Conservation (phyloP, 1,140 invertebrate species). For the Scaptomyza pallida region DNA sequence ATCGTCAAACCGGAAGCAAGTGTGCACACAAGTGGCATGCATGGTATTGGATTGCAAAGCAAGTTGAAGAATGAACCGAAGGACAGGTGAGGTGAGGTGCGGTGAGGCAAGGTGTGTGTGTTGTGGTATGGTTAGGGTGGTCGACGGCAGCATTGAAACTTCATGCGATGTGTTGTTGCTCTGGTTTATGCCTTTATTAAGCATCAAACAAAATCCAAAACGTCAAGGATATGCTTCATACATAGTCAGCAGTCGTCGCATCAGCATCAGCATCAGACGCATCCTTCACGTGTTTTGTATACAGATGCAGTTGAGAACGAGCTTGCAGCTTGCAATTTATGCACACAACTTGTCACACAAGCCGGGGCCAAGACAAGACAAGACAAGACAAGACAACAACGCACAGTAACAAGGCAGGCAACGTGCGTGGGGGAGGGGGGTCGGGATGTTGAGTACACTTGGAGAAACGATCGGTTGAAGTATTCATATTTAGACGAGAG, state of each 20-base stretch:
- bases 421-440: too few relatives aligned
- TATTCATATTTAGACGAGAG: too few relatives aligned
- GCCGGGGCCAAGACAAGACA: slow-evolving; percentile 24
- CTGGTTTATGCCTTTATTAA: slow-evolving; percentile 77
- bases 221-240: slow-evolving; percentile 75
- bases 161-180: slow-evolving; percentile 35
- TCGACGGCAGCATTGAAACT: slow-evolving; percentile 56
- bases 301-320: slow-evolving; percentile 55
- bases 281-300: slow-evolving; percentile 80
- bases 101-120: too few relatives aligned
- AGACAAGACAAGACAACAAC: background rate
- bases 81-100: slow-evolving; percentile 6
- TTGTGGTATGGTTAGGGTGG: too few relatives aligned
- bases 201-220: slow-evolving; percentile 80
- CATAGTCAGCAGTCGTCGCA: slow-evolving; percentile 64
- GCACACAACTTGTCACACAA: slow-evolving; percentile 76
- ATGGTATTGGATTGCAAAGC: slow-evolving; percentile 28
- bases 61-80: slow-evolving; percentile 7
- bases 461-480: background rate
- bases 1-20: slow-evolving; percentile 72
- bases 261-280: slow-evolving; percentile 54
- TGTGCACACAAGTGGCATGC: slow-evolving; percentile 57
- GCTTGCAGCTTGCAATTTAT: slow-evolving; percentile 75
- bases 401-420: too few relatives aligned
- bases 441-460: background rate